Conservation (phyloP, 2,113 vertebrate genomes). For the Protobothrops mucrosquamatus region DNA sequence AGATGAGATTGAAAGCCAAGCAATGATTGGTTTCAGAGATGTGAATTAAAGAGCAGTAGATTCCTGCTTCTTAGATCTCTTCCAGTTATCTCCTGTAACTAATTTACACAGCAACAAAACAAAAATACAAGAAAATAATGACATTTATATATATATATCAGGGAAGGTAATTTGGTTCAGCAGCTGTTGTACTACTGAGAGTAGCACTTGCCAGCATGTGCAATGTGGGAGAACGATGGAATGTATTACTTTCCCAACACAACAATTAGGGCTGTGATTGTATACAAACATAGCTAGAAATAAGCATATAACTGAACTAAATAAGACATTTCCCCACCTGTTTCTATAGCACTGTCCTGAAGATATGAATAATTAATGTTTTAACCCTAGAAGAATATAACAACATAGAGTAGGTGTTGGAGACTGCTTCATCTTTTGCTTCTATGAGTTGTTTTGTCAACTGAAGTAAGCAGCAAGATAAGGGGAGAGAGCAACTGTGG, state of each 20-base stretch:
- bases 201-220: neutral
- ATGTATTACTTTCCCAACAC: neutral
- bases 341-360: neutral
- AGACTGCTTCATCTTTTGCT: neutral
- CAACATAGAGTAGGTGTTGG: neutral
- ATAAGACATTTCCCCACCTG: neutral
- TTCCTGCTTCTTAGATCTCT: neutral
- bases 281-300: neutral
- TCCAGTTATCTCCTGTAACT: neutral
- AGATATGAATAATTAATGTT: neutral
- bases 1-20: neutral
- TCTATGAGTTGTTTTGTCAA: neutral
- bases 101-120: neutral
- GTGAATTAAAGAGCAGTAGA: neutral
- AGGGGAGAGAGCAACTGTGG: neutral
- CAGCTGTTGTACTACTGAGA: neutral
- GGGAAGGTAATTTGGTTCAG: neutral
- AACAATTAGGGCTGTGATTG: neutral
- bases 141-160: neutral
- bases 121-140: neutral
- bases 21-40: neutral
- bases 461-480: neutral
- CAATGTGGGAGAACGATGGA: neutral
- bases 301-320: neutral
- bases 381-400: neutral